phyloP scores from a whole-genome alignment of 2,113 vertebrate genomes.

The Penelope pileata region DNA sequence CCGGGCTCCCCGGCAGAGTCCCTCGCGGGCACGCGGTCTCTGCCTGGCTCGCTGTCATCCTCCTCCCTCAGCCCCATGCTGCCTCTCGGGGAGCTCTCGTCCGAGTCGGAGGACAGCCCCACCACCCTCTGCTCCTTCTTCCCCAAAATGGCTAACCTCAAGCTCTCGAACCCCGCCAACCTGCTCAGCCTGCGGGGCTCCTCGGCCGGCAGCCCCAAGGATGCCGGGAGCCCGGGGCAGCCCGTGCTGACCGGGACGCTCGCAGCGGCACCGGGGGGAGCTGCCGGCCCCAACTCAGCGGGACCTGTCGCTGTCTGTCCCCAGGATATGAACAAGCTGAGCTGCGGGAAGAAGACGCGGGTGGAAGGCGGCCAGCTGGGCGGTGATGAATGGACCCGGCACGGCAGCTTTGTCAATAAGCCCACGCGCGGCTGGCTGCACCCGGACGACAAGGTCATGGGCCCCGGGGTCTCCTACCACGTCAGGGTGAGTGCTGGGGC shows the following conservation, averaged over 20 bases:
- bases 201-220: neutral
- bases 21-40: neutral
- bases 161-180: conserved; percentile 86
- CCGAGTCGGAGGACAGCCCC: conserved; percentile 84
- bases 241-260: neutral
- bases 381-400: conserved; percentile 97
- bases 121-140: conserved; percentile 97
- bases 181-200: conserved; percentile 77
- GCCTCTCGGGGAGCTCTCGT: conserved; percentile 76
- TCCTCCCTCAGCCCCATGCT: conserved; percentile 86
- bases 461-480: conserved; percentile 90
- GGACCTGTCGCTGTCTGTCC: conserved; percentile 83
- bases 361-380: conserved; percentile 97
- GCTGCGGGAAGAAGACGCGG: conserved; percentile 91
- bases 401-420: conserved; percentile 98
- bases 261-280: neutral
- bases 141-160: conserved; percentile 90
- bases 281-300: conserved; percentile 70
- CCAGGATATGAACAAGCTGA: conserved; percentile 99
- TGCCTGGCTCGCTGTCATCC: conserved; percentile 84
- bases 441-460: conserved; percentile 93
- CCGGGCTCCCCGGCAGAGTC: neutral
- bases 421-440: conserved; percentile 97
- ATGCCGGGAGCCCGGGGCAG: neutral
- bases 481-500: conserved; percentile 79